These are phyloP conservation scores for Oryzias dopingdopingensis DNA, from an alignment of 2,797 vertebrate genomes.

Conservation along the genomic window DNA sequence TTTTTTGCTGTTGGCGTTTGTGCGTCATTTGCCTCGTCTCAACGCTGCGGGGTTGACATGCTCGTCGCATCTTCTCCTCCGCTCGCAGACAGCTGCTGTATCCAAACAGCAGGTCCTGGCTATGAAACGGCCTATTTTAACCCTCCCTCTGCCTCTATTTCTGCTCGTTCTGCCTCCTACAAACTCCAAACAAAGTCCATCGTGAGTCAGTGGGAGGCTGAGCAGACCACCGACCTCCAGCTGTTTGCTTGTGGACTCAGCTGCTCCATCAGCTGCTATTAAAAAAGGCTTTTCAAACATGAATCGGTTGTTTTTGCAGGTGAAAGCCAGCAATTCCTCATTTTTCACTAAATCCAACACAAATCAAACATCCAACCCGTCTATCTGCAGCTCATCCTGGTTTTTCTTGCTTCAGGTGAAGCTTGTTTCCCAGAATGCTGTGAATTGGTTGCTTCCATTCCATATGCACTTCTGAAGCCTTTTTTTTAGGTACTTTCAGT, in stretches of 20 bases:
- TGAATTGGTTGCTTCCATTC: too few species aligned
- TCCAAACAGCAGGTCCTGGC: slow-evolving; percentile 48
- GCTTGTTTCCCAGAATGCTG: too few species aligned
- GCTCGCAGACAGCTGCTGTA: slow-evolving; percentile 46
- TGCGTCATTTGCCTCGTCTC: slow-evolving; percentile 35
- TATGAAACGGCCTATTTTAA: slow-evolving; percentile 10
- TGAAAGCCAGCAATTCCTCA: too few species aligned
- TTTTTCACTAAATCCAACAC: too few species aligned
- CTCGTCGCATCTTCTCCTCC: slow-evolving; percentile 29
- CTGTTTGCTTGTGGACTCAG: slow-evolving; percentile 31
- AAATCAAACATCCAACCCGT: too few species aligned
- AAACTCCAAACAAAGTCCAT: slow-evolving; percentile 49
- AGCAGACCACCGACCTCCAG: slow-evolving; percentile 39
- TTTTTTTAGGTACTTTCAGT: too few species aligned
- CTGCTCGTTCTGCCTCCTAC: slow-evolving; percentile 40
- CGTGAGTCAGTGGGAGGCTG: slow-evolving; percentile 40
- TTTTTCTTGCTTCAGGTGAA: not conserved
- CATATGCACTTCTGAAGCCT: too few species aligned
- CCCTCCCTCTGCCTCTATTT: slow-evolving; percentile 14
- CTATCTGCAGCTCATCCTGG: not conserved
- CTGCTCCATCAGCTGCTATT: slow-evolving; percentile 4
- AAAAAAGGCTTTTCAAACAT: too few species aligned
- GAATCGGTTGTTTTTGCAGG: too few species aligned
- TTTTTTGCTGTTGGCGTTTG: slow-evolving; percentile 29
- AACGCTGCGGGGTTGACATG: slow-evolving; percentile 39